Conservation (phyloP, 2,888 invertebrate species). For the Troglohyphantes excavatus region DNA sequence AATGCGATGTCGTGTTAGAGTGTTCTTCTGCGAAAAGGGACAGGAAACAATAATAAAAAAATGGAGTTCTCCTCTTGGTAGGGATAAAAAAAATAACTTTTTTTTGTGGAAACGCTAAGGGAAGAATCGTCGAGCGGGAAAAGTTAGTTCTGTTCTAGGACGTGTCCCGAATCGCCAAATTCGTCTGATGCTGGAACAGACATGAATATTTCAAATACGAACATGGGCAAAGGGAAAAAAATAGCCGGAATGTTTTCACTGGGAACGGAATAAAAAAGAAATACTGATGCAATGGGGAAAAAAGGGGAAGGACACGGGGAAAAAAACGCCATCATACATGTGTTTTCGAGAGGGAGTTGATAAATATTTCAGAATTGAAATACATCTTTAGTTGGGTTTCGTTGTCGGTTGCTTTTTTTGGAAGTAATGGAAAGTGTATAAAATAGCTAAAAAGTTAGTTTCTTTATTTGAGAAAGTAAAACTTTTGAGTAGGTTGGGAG, state of each 20-base stretch:
- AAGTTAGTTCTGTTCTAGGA: slow-evolving; percentile 32
- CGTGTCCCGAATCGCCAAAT: slow-evolving; percentile 44
- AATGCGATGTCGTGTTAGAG: slow-evolving; percentile 25
- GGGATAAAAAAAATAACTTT: not conserved
- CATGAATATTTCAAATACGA: slow-evolving; percentile 57
- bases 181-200: slow-evolving; percentile 2
- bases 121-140: slow-evolving; percentile 28
- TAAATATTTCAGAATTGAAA: slow-evolving; percentile 69
- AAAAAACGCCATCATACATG: slow-evolving; percentile 3
- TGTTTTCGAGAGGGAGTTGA: slow-evolving; percentile 46
- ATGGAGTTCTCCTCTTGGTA: not conserved
- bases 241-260: not conserved
- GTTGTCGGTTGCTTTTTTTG: slow-evolving; percentile 25
- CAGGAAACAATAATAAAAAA: not conserved
- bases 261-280: slow-evolving; percentile 10
- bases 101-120: not conserved
- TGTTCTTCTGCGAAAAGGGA: not conserved
- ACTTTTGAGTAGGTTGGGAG: not conserved
- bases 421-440: not conserved
- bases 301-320: not conserved
- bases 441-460: not conserved
- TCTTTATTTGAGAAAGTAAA: not conserved
- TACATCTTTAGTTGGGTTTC: slow-evolving; percentile 43
- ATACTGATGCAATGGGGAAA: not conserved
- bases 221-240: slow-evolving; percentile 4